These are phyloP conservation scores for Fissipunctia ypsillon DNA, from an alignment of 2,888 invertebrate species.

Conservation along the genomic window DNA sequence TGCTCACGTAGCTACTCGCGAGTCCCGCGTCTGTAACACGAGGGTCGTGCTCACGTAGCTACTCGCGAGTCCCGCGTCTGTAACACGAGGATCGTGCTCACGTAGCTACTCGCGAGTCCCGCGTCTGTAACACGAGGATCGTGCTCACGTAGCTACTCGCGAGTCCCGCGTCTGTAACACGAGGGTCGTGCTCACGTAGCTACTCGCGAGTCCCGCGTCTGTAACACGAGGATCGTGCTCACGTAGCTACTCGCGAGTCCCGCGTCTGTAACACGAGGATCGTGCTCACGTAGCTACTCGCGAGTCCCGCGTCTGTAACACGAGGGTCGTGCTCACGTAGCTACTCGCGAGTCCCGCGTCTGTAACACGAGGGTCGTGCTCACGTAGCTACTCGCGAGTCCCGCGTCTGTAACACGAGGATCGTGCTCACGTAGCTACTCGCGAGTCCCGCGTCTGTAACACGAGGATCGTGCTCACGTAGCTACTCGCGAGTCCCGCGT, in stretches of 20 bases:
- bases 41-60: conserved; percentile 63
- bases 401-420: conserved; percentile 49
- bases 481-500: no score
- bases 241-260: no score
- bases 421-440: conserved; percentile 67
- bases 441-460: conserved; percentile 49
- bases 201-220: no score
- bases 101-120: no score
- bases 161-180: conserved; percentile 53
- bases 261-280: conserved; percentile 52
- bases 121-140: conserved; percentile 54
- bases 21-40: conserved; percentile 52
- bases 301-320: conserved; percentile 52
- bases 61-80: conserved; percentile 40
- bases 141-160: no score
- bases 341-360: no score
- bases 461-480: conserved; percentile 63
- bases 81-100: conserved; percentile 62
- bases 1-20: no score
- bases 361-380: conserved; percentile 59
- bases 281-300: conserved; percentile 66
- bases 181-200: conserved; percentile 63
- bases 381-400: no score
- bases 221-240: conserved; percentile 60
- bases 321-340: conserved; percentile 62